Base-by-base conservation (phyloP, 2,113 vertebrate species). In the Chauna torquata region DNA sequence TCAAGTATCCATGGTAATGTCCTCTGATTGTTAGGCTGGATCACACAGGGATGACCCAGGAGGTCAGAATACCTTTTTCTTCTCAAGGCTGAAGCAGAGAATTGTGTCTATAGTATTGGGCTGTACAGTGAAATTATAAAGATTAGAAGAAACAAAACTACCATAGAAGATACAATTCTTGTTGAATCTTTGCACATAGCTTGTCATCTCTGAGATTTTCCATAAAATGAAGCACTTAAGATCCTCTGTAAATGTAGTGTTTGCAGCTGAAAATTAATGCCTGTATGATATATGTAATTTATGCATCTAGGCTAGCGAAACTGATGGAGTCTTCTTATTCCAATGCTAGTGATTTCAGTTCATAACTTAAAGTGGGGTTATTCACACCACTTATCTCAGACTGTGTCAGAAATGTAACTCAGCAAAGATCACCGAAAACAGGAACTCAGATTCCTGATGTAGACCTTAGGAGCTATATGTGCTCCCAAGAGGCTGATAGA, bases 1-100 rank as follows among this genome's bases (percentile, higher is more conserved):
- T 62, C 62, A 74, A 78, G 76, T 92, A 80, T 75, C 71, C 65
- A 92, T 59, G 54, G 76, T 38, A 92, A 95, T 94, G 72, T 86
- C 72, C 86, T 92, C 87, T 3, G 1, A 19, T 57, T 88, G 62
- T 87, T 89, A 54, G 62, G 40, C 38, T 82, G 62, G 69, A 79
- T 82, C 70, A 72, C 52, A 71, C 7, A 54, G 55, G 32, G n/a
- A 14, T 8, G 64, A 88, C 72, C 55, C 5, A 1, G 11, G 74
- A 85, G 82, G 66, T 81, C 87, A 95, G 18, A 89, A 82, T 87
- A 34, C 11, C 6, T 86, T 94, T 90, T 86, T 78, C 40, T 70
- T 94, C 77, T 86, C 61, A 30, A 94, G 77, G 40, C 24, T 96
- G 27, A 49, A 71, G 27, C 27, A 74, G 16, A 92, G 23, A 90